A percentile compares a stretch with the other conserved stretches of the same genome.
Conservation (phyloP, 2,888 invertebrate species). For the Lithophane ornitopus region DNA sequence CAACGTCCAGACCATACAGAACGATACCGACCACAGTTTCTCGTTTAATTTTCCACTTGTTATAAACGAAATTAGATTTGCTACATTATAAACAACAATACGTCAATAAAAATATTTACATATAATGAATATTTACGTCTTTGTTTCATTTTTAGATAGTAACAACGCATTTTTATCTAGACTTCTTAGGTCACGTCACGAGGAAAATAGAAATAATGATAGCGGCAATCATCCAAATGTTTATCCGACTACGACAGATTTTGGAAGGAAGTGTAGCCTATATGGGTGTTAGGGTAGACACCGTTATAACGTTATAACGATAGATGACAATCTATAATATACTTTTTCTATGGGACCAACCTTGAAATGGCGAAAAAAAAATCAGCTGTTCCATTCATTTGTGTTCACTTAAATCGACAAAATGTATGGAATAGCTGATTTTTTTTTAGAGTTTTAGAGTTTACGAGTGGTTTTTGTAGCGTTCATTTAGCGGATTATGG, state of each 20-base stretch:
- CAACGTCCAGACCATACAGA: conserved; percentile 43
- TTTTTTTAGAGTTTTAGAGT: too few species aligned
- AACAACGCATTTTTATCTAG: conserved; percentile 32
- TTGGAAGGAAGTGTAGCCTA: background rate
- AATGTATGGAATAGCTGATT: too few species aligned
- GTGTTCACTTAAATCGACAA: too few species aligned
- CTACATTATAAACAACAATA: conserved; percentile 16
- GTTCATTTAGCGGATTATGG: too few species aligned
- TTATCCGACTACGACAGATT: conserved; percentile 1
- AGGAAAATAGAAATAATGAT: conserved; percentile 31
- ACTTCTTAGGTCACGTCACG: conserved; percentile 20
- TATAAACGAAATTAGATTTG: conserved; percentile 6
- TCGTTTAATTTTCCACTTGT: conserved; percentile 22
- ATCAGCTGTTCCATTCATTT: too few species aligned
- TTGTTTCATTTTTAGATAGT: conserved; percentile 27
- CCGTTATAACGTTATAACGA: too few species aligned
- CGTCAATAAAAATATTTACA: conserved; percentile 12
- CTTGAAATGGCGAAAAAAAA: too few species aligned
- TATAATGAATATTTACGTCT: conserved; percentile 19
- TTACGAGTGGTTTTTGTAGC: too few species aligned
- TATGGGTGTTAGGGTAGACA: too few species aligned
- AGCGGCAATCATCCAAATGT: conserved; percentile 14
- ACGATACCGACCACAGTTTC: conserved; percentile 19
- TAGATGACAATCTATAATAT: too few species aligned
- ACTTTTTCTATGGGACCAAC: too few species aligned